Evolutionary conservation across 2,797 vertebrate species (phyloP).

Genomic region (Pagetopsis macropterus): DNA sequence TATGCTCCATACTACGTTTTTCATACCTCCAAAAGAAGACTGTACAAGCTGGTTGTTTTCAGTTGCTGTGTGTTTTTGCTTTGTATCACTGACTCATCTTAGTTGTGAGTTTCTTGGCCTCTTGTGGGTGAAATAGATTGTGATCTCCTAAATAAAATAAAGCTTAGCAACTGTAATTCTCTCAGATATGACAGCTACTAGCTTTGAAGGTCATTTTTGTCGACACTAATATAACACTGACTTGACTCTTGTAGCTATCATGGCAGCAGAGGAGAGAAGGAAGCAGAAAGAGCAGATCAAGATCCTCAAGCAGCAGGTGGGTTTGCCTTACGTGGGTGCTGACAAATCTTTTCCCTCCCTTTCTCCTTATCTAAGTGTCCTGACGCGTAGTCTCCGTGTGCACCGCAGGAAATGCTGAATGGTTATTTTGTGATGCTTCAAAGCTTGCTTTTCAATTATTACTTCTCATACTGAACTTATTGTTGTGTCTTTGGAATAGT

Average conservation of each 20-base stretch:
- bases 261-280: slow-evolving; percentile 97
- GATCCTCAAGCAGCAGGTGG: slow-evolving; percentile 99
- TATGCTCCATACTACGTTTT: background rate
- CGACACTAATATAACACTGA: slow-evolving; percentile 42
- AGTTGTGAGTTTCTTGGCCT: background rate
- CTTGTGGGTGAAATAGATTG: slow-evolving; percentile 17
- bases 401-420: slow-evolving; percentile 55
- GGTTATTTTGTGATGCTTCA: slow-evolving; percentile 53
- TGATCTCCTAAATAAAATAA: slow-evolving; percentile 35
- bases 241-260: slow-evolving; percentile 88
- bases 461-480: slow-evolving; percentile 42
- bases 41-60: background rate
- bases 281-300: slow-evolving; percentile 99
- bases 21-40: background rate
- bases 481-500: slow-evolving; percentile 45
- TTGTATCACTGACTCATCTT: background rate
- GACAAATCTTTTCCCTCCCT: slow-evolving; percentile 42
- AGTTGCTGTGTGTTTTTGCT: background rate
- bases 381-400: slow-evolving; percentile 44
- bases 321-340: slow-evolving; percentile 50
- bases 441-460: slow-evolving; percentile 59
- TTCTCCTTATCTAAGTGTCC: slow-evolving; percentile 64
- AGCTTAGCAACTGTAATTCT: slow-evolving; percentile 14
- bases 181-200: slow-evolving; percentile 13
- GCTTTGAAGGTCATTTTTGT: slow-evolving; percentile 39